Conservation (phyloP, 2,888 invertebrate genomes). For the Nymphalis c-album region DNA sequence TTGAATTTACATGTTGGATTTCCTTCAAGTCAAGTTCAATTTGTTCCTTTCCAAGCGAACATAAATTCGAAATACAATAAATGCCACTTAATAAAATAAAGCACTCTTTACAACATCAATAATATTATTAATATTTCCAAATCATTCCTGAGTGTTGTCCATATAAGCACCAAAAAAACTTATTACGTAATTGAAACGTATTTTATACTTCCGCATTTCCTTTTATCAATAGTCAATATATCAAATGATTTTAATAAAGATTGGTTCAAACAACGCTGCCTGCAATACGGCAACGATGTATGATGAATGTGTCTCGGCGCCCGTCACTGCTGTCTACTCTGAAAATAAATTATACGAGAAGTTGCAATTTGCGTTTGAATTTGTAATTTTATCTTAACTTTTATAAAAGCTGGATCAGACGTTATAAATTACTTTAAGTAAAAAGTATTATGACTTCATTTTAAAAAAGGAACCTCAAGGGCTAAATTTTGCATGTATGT, state of each 20-base stretch:
- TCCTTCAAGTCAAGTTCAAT: too few relatives aligned
- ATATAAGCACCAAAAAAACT: neutral
- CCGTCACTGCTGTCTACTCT: conserved; percentile 35
- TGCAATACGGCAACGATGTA: conserved; percentile 37
- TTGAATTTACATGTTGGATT: too few relatives aligned
- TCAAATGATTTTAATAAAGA: conserved; percentile 28
- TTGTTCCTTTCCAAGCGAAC: too few relatives aligned
- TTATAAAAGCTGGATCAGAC: too few relatives aligned
- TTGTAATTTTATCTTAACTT: neutral
- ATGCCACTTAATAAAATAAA: too few relatives aligned
- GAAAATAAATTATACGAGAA: conserved; percentile 32
- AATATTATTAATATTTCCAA: too few relatives aligned
- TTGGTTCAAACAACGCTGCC: conserved; percentile 14
- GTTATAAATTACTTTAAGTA: too few relatives aligned
- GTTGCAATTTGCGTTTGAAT: conserved; percentile 20
- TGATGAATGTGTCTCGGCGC: conserved; percentile 43
- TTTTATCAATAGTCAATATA: conserved; percentile 15
- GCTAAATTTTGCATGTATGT: too few relatives aligned
- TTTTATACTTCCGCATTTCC: neutral
- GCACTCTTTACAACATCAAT: too few relatives aligned
- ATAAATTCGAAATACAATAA: too few relatives aligned
- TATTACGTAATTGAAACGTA: neutral
- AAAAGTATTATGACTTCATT: too few relatives aligned
- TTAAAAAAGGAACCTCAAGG: too few relatives aligned
- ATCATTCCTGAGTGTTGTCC: neutral